These are phyloP conservation scores for Orthosia cruda DNA, from an alignment of 2,888 invertebrate genomes.

Conservation along the genomic window DNA sequence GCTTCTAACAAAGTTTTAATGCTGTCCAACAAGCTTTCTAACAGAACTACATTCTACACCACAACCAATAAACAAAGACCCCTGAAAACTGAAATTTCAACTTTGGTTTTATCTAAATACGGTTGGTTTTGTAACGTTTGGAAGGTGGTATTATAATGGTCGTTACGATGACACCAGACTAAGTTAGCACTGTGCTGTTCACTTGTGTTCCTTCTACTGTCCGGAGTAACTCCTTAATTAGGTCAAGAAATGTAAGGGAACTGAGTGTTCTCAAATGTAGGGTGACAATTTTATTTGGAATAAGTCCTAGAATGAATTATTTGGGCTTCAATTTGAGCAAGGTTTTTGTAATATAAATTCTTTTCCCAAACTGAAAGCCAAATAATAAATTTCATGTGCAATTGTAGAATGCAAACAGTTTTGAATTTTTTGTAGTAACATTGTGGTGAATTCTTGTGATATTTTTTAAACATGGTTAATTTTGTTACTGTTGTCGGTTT, in stretches of 20 bases:
- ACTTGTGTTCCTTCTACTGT: conserved; percentile 58
- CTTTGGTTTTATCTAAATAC: neutral
- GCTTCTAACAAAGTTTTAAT: conserved; percentile 63
- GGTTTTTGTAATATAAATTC: neutral
- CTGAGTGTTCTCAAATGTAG: conserved; percentile 51
- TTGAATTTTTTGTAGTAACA: no score
- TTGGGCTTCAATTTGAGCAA: neutral
- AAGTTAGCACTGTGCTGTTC: conserved; percentile 66
- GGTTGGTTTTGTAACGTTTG: neutral
- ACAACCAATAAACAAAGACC: conserved; percentile 28
- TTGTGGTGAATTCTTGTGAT: no score
- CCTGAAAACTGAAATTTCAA: neutral
- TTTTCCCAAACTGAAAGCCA: no score
- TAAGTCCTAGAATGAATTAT: conserved; percentile 1
- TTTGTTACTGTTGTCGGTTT: no score
- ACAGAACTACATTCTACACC: conserved; percentile 17
- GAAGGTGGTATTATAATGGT: neutral
- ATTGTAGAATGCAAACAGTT: no score
- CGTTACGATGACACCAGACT: conserved; percentile 40
- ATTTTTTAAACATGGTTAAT: no score
- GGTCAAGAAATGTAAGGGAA: conserved; percentile 70
- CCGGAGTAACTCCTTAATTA: conserved; percentile 72
- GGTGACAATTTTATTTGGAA: conserved; percentile 30
- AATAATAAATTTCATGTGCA: no score
- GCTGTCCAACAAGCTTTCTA: conserved; percentile 59